Evolutionary conservation across 2,113 vertebrate genomes (phyloP), one percentile per base, ranked within the genome.

Genomic region (Mus pahari): DNA sequence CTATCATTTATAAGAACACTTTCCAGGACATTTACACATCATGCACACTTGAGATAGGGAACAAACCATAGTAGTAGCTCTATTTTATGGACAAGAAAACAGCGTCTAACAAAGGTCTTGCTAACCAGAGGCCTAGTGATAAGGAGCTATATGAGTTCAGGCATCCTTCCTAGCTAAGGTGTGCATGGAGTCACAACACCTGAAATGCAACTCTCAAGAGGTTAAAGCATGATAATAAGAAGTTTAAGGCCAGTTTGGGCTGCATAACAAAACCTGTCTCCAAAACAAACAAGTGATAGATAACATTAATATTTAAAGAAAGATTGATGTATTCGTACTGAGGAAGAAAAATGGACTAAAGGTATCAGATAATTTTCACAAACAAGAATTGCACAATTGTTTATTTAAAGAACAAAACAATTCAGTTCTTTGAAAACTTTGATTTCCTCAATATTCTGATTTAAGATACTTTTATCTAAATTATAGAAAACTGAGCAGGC

Each of bases 361-460:
- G 53, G 31, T 64, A 86, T 89, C 89, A 42, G 45, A 58, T 73
- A 70, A 31, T 92, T 89, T 96, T 93, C 48, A 94, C 13, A 94
- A 84, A 74, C 0, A 70, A 42, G 42, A 87, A 91, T 95, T 94
- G 55, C 24, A 90, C 81, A 89, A 19, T 82, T 92, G 16, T 92
- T 77, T 81, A 75, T 71, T 70, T 89, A 82, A 75, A 74, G 84
- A 92, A 88, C 39, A 91, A 16, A 94, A 70, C 53, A 89, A 1
- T 31, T 13, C 3, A 79, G 60, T 89, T 91, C 36, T 90, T 89
- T 45, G 89, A 58, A 95, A 88, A 7, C 1, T 19, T 81, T 91
- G 13, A 36, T 91, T 77, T 97, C 68, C 68, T n/a, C 55, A 60
- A 48, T 42, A 6, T 2, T 78, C 16, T 64, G 20, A 8, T 42